Percentiles rank a stretch among this genome's conserved stretches.
These are phyloP conservation scores for Podarcis siculus DNA, from an alignment of 2,797 vertebrate genomes.

Conservation along the genomic window DNA sequence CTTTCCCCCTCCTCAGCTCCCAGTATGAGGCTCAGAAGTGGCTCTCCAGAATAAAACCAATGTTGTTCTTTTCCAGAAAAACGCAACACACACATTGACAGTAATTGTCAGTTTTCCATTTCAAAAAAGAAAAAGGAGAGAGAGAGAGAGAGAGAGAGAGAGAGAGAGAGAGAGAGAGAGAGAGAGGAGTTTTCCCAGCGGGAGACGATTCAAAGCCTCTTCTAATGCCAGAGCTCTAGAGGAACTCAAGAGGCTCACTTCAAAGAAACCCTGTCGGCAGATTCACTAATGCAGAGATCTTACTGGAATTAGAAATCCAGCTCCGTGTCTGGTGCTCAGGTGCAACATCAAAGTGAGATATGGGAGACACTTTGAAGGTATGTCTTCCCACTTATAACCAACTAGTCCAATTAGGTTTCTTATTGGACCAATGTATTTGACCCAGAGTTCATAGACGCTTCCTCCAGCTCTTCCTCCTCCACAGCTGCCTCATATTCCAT, in stretches of 20 bases:
- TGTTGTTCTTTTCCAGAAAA: not conserved
- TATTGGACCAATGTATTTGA: too few relatives aligned
- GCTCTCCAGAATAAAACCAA: not conserved
- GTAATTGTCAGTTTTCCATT: not conserved
- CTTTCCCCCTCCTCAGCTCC: not conserved
- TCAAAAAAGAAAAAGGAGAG: too few relatives aligned
- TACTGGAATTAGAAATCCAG: not conserved
- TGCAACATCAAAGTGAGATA: too few relatives aligned
- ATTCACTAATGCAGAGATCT: not conserved
- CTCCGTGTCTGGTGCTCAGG: not conserved
- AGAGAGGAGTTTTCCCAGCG: too few relatives aligned
- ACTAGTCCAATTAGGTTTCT: too few relatives aligned
- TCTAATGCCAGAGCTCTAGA: not conserved
- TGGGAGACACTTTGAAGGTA: too few relatives aligned
- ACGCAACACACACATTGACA: not conserved
- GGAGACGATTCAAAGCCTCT: not conserved
- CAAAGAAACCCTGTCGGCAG: not conserved
- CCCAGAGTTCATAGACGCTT: too few relatives aligned
- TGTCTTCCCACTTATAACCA: too few relatives aligned
- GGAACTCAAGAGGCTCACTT: not conserved
- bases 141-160: too few relatives aligned
- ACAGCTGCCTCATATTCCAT: too few relatives aligned
- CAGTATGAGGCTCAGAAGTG: not conserved
- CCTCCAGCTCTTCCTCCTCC: too few relatives aligned
- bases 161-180: too few relatives aligned